A percentile compares a stretch with the other conserved stretches of the same genome.
phyloP scores from a whole-genome alignment of 64 coral and sea anemone genomes.

The Actinia equina region DNA sequence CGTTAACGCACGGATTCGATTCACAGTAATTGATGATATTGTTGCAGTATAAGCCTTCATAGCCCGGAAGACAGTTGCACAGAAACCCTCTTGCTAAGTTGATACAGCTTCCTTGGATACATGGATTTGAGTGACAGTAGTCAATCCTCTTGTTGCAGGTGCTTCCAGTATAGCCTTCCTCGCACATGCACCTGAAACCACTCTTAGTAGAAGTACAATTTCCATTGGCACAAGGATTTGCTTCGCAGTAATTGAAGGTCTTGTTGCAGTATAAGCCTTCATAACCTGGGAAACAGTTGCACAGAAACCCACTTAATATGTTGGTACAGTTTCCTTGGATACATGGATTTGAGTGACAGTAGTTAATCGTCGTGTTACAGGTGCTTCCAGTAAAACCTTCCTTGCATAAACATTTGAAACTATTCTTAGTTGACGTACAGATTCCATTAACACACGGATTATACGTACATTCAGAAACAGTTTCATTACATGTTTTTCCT shows the following conservation, averaged over 20 bases:
- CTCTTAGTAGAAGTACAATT: not conserved
- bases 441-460: slow-evolving; percentile 57
- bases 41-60: no score
- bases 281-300: slow-evolving; percentile 44
- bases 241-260: slow-evolving; percentile 23
- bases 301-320: not conserved
- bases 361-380: slow-evolving; percentile 46
- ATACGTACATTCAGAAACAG: slow-evolving; percentile 23
- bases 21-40: no score
- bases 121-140: no score
- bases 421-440: slow-evolving; percentile 26
- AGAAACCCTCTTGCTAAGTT: no score
- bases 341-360: slow-evolving; percentile 57
- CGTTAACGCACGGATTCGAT: no score
- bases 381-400: slow-evolving; percentile 47
- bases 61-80: slow-evolving; percentile 31
- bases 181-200: slow-evolving; percentile 64
- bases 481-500: slow-evolving; percentile 52
- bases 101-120: no score
- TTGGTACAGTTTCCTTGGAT: slow-evolving; percentile 44
- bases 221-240: slow-evolving; percentile 65
- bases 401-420: slow-evolving; percentile 73
- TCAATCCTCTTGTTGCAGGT: no score
- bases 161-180: no score
- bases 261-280: slow-evolving; percentile 51